These are phyloP conservation scores for Dexiosoma caninum DNA, from an alignment of 2,888 invertebrate genomes.

Conservation along the genomic window DNA sequence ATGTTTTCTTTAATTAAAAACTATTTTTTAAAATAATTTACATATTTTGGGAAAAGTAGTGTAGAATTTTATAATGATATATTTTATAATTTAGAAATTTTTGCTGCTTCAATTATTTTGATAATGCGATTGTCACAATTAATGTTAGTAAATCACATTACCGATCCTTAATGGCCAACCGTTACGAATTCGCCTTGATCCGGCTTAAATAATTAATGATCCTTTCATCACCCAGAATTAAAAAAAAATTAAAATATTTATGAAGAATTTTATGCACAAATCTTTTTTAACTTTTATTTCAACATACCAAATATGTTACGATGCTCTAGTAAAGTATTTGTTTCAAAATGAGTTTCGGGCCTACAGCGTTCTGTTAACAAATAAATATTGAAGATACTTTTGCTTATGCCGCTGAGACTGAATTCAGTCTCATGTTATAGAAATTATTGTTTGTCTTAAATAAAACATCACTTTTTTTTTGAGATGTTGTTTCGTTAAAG, in stretches of 20 bases:
- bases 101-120: no score
- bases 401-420: not conserved
- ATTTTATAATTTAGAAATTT: no score
- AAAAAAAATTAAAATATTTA: conserved; percentile 2
- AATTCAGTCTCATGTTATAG: not conserved
- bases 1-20: no score
- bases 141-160: no score
- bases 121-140: no score
- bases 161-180: no score
- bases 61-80: no score
- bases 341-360: conserved; percentile 21
- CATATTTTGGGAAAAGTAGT: no score
- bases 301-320: not conserved
- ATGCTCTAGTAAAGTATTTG: conserved; percentile 30
- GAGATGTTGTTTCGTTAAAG: conserved; percentile 32
- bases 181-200: no score
- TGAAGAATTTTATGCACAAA: not conserved
- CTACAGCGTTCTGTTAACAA: not conserved
- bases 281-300: not conserved
- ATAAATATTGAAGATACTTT: not conserved
- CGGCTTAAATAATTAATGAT: no score
- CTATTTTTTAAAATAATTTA: no score
- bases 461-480: conserved; percentile 19
- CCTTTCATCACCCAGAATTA: no score
- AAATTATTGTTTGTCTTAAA: conserved; percentile 42